Conservation (phyloP, 30 jellyfish, hydroid and myxozoan genomes). For the Pelagia noctiluca region DNA sequence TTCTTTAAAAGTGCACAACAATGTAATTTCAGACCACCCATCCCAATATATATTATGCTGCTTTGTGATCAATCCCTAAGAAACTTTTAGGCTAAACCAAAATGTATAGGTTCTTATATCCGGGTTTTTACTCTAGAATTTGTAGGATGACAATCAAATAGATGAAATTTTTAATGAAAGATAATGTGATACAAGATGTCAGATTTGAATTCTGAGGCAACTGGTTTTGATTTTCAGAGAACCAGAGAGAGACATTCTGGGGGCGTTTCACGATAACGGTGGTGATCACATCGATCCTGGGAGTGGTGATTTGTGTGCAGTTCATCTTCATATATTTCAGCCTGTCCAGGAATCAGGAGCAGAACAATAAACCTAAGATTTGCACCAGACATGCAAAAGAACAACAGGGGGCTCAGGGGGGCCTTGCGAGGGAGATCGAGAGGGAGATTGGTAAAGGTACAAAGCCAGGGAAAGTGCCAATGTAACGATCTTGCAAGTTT, state of each 20-base stretch:
- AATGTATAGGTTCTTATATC: too few relatives aligned
- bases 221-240: slow-evolving; percentile 9
- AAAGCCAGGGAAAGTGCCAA: neutral
- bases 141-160: too few relatives aligned
- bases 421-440: slow-evolving; percentile 58
- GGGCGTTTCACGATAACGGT: slow-evolving; percentile 52
- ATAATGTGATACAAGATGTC: too few relatives aligned
- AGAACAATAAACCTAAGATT: slow-evolving; percentile 22
- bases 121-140: too few relatives aligned
- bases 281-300: slow-evolving; percentile 61
- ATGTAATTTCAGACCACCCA: too few relatives aligned
- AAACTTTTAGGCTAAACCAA: too few relatives aligned
- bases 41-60: too few relatives aligned
- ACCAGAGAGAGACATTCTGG: slow-evolving; percentile 51
- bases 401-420: slow-evolving; percentile 21
- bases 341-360: slow-evolving; percentile 20
- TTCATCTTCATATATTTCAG: slow-evolving; percentile 73
- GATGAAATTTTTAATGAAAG: too few relatives aligned
- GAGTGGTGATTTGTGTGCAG: slow-evolving; percentile 69
- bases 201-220: too few relatives aligned
- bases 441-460: slow-evolving; percentile 53
- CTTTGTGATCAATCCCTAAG: too few relatives aligned
- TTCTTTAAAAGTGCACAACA: too few relatives aligned
- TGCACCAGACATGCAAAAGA: slow-evolving; percentile 56
- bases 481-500: too few relatives aligned